These are phyloP conservation scores for Hydractinia echinata DNA, from an alignment of 30 jellyfish, hydroid and myxozoan species.

Conservation along the genomic window DNA sequence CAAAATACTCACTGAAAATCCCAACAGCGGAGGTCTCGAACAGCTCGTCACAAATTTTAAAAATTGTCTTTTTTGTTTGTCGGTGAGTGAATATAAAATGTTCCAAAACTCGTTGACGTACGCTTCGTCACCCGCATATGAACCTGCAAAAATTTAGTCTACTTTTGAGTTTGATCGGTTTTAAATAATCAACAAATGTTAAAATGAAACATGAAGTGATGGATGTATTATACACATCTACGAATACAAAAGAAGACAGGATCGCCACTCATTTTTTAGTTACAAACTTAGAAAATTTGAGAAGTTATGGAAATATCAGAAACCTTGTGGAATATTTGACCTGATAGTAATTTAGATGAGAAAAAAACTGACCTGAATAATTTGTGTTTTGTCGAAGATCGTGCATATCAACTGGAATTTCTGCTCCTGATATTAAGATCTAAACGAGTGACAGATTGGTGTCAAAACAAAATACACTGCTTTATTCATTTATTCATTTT, in stretches of 20 bases:
- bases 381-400: slow-evolving; percentile 70
- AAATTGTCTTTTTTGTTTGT: slow-evolving; percentile 65
- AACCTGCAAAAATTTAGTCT: slow-evolving; percentile 34
- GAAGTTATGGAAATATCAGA: neutral
- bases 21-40: slow-evolving; percentile 97
- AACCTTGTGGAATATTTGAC: neutral
- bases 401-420: slow-evolving; percentile 82
- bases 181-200: no score
- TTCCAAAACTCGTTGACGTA: slow-evolving; percentile 77
- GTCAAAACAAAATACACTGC: no score
- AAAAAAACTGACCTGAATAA: slow-evolving; percentile 59
- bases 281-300: neutral
- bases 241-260: no score
- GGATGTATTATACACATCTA: no score
- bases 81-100: slow-evolving; percentile 45
- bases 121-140: slow-evolving; percentile 61
- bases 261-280: neutral
- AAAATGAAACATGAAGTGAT: no score
- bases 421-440: slow-evolving; percentile 91
- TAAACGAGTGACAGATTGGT: neutral
- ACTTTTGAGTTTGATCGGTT: no score
- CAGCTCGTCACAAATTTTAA: slow-evolving; percentile 94
- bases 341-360: neutral
- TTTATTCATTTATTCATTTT: no score
- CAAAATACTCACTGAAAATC: slow-evolving; percentile 58